Percentiles rank a stretch among this genome's conserved stretches.
Conservation (phyloP, 2,797 vertebrate species). For the Erethizon dorsatum region DNA sequence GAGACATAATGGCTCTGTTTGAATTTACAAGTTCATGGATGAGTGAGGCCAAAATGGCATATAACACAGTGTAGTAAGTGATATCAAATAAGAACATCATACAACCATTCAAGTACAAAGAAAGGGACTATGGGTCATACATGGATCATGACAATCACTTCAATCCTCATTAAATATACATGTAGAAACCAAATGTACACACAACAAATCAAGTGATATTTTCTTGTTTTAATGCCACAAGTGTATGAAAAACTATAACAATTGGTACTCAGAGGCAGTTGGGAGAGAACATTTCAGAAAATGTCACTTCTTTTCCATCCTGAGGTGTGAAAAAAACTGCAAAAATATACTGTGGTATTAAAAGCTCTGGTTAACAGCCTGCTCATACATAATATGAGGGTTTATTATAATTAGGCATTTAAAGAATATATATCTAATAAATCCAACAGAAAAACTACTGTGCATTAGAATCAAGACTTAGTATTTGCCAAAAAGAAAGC, state of each 20-base stretch:
- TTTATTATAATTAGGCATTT: slow-evolving; percentile 70
- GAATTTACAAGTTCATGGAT: slow-evolving; percentile 56
- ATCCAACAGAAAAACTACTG: slow-evolving; percentile 61
- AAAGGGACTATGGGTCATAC: background rate
- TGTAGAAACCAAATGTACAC: background rate
- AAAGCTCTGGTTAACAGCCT: slow-evolving; percentile 61
- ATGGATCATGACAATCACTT: background rate
- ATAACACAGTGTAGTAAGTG: slow-evolving; percentile 4
- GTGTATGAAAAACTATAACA: slow-evolving; percentile 9
- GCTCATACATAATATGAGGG: background rate
- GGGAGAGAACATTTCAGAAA: slow-evolving; percentile 51
- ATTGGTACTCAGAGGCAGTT: background rate
- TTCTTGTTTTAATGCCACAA: background rate
- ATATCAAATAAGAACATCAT: background rate
- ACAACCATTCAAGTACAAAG: background rate
- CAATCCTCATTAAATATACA: background rate
- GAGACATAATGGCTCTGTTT: slow-evolving; percentile 49
- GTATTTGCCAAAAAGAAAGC: slow-evolving; percentile 52
- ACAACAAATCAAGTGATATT: slow-evolving; percentile 20
- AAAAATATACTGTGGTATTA: slow-evolving; percentile 46
- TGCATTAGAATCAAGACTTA: slow-evolving; percentile 45
- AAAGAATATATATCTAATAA: slow-evolving; percentile 56
- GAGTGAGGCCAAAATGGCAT: slow-evolving; percentile 35
- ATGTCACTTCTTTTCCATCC: slow-evolving; percentile 53
- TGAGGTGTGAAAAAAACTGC: slow-evolving; percentile 37